phyloP scores from a whole-genome alignment of 2,888 invertebrate species.

The Andrena praecox region DNA sequence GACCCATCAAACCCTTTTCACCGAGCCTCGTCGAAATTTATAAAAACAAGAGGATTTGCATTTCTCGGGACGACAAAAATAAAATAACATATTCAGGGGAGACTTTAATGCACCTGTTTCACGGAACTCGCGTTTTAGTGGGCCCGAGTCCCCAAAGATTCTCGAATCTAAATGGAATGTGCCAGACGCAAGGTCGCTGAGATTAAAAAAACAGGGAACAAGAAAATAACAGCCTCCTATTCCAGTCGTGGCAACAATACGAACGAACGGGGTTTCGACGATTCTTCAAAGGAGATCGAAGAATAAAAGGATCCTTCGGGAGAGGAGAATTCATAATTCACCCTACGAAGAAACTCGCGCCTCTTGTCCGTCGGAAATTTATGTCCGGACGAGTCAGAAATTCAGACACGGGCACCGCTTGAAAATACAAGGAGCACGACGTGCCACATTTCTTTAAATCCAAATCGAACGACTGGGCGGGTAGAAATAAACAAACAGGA shows the following conservation, averaged over 20 bases:
- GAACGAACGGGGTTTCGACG: conserved; percentile 39
- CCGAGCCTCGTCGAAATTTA: neutral
- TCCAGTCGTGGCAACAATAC: conserved; percentile 30
- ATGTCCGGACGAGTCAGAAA: conserved; percentile 51
- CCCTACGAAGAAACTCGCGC: conserved; percentile 45
- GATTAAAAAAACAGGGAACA: conserved; percentile 20
- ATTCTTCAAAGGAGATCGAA: conserved; percentile 57
- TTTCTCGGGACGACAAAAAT: neutral
- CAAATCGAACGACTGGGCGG: conserved; percentile 14
- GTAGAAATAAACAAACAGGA: neutral
- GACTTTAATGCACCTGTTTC: conserved; percentile 22
- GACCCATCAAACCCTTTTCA: neutral
- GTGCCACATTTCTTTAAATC: conserved; percentile 60
- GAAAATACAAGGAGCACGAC: conserved; percentile 57
- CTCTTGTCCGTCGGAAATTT: conserved; percentile 49
- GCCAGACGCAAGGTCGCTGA: conserved; percentile 32
- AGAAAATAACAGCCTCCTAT: conserved; percentile 21
- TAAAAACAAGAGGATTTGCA: neutral
- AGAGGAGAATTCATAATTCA: conserved; percentile 56
- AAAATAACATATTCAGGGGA: conserved; percentile 4
- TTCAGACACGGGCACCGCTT: conserved; percentile 48
- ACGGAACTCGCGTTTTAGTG: conserved; percentile 19
- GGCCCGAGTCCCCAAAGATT: conserved; percentile 1
- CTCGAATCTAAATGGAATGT: conserved; percentile 47
- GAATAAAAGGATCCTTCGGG: conserved; percentile 32